phyloP scores from a whole-genome alignment of 2,888 invertebrate genomes.

The Drosophila niveifrons region DNA sequence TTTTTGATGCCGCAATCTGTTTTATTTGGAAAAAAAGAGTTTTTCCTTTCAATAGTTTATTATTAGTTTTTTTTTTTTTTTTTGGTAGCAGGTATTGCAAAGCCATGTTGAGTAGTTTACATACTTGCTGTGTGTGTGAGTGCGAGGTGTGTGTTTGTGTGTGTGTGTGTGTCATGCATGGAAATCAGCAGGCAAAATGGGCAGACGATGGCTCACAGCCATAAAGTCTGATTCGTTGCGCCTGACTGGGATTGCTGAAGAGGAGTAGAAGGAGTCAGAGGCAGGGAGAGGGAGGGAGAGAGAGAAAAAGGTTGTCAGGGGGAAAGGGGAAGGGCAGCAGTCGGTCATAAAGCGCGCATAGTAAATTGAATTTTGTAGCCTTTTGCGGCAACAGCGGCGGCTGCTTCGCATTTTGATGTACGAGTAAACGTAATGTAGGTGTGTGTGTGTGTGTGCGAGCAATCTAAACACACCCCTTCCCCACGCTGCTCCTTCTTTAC shows the following conservation, averaged over 20 bases:
- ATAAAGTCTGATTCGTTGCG: slow-evolving; percentile 65
- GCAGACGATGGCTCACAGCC: slow-evolving; percentile 43
- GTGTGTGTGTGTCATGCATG: slow-evolving; percentile 48
- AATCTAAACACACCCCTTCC: slow-evolving; percentile 18
- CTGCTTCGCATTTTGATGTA: slow-evolving; percentile 63
- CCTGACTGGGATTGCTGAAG: slow-evolving; percentile 38
- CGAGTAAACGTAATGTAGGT: slow-evolving; percentile 41
- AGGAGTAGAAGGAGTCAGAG: background rate
- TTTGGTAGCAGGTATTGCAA: background rate
- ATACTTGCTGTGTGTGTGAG: slow-evolving; percentile 5
- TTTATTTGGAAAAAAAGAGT: too few species aligned
- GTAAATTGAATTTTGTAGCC: slow-evolving; percentile 79
- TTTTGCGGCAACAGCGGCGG: slow-evolving; percentile 64
- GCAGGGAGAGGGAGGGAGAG: background rate
- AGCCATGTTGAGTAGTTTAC: background rate
- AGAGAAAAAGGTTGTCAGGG: background rate
- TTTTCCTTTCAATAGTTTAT: too few species aligned
- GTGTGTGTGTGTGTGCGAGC: slow-evolving; percentile 20
- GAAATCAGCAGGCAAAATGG: slow-evolving; percentile 50
- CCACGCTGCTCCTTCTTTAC: background rate
- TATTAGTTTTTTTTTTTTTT: too few species aligned
- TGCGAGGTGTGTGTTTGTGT: slow-evolving; percentile 7
- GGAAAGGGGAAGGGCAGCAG: slow-evolving; percentile 36
- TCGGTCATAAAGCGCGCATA: slow-evolving; percentile 78
- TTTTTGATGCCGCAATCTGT: too few species aligned